Percentiles rank a stretch among this genome's conserved stretches.
Evolutionary conservation across 2,797 vertebrate species (phyloP).

Genomic region (Amphiprion clarkii): DNA sequence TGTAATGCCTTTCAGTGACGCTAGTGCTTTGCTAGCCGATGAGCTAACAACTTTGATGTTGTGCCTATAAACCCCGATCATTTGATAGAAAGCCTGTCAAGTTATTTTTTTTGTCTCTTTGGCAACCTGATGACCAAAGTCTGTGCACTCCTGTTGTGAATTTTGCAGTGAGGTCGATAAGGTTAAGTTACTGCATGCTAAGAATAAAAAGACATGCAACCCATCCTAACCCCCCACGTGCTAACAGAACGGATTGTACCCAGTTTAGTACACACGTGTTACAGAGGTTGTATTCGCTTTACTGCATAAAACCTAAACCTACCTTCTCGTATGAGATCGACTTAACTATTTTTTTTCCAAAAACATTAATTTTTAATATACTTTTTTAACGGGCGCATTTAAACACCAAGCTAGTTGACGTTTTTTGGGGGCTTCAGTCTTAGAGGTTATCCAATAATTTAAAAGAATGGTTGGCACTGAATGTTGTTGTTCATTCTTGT

Average conservation of each 20-base stretch:
- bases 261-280: background rate
- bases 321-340: too few species aligned
- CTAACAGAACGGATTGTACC: background rate
- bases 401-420: background rate
- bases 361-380: background rate
- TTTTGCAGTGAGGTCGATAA: background rate
- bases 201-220: background rate
- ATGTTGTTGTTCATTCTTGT: background rate
- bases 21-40: constrained; percentile 34
- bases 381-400: background rate
- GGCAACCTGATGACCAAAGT: accelerated
- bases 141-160: accelerated
- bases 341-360: too few species aligned
- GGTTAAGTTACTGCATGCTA: background rate
- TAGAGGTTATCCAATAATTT: background rate
- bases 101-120: background rate
- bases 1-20: background rate
- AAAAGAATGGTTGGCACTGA: background rate
- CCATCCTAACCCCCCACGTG: constrained; percentile 31
- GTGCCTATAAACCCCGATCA: background rate
- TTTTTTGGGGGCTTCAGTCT: too few species aligned
- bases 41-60: constrained; percentile 17
- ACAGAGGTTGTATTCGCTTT: background rate
- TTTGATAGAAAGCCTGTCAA: accelerated
- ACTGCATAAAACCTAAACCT: background rate